Conservation (phyloP, 92 coral and sea anemone genomes). For the Blastomussa wellsi region DNA sequence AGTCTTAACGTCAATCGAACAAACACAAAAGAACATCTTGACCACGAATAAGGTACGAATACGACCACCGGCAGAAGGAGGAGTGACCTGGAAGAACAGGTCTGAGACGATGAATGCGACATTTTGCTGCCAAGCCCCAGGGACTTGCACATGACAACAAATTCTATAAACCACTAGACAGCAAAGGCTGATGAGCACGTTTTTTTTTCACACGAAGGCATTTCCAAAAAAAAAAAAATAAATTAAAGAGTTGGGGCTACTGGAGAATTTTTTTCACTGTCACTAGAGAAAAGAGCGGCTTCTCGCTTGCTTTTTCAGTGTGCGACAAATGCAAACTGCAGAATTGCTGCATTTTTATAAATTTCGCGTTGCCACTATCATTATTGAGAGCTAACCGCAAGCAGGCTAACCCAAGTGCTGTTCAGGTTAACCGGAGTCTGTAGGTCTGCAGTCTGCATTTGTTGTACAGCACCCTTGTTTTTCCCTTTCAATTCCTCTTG, state of each 20-base stretch:
- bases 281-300: background rate
- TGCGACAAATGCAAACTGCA: no score
- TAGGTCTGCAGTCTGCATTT: no score
- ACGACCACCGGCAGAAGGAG: background rate
- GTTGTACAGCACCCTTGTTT: no score
- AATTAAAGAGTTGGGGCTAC: background rate
- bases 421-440: no score
- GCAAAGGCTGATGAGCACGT: slow-evolving; percentile 10
- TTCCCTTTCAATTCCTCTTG: no score
- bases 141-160: background rate
- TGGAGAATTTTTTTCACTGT: background rate
- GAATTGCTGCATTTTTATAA: no score
- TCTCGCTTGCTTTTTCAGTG: background rate
- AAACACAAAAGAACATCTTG: background rate
- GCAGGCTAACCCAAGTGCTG: no score
- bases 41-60: background rate
- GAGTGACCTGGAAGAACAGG: no score
- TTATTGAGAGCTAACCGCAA: no score
- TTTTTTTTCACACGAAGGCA: background rate
- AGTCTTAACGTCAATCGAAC: background rate
- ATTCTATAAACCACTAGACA: slow-evolving; percentile 16
- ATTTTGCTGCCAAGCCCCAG: background rate
- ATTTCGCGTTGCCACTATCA: no score
- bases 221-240: background rate
- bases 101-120: background rate